These are phyloP conservation scores for Drosophila watanabei DNA, from an alignment of 1,140 invertebrate species.

Conservation along the genomic window DNA sequence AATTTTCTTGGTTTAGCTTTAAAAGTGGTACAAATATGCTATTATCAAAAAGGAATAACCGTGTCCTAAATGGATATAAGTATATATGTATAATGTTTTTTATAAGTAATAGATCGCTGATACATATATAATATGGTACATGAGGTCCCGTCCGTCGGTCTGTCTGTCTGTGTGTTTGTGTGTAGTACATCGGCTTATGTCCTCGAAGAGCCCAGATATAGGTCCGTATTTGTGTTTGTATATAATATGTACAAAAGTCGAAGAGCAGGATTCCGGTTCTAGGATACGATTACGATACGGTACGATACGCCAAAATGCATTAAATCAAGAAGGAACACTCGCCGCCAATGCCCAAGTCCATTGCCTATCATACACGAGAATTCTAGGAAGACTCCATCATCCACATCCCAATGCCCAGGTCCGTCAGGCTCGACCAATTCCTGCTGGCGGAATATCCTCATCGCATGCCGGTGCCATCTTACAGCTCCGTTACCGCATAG, in stretches of 20 bases:
- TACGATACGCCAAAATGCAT: conserved; percentile 41
- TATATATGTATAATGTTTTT: conserved; percentile 34
- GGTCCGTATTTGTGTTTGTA: conserved; percentile 26
- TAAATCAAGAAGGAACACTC: conserved; percentile 52
- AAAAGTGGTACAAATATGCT: conserved; percentile 71
- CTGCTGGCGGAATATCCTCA: conserved; percentile 1
- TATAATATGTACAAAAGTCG: conserved; percentile 73
- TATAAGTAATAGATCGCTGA: conserved; percentile 59
- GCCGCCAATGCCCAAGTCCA: conserved; percentile 23
- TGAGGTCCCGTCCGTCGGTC: conserved; percentile 22
- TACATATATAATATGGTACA: conserved; percentile 41
- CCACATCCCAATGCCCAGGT: conserved; percentile 3
- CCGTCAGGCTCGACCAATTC: conserved; percentile 25
- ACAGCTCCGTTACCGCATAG: conserved; percentile 85
- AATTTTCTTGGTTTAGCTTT: conserved; percentile 39
- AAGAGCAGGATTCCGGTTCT: conserved; percentile 48
- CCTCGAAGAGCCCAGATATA: conserved; percentile 21
- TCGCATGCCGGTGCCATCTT: conserved; percentile 33
- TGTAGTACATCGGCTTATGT: conserved; percentile 5
- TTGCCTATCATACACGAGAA: conserved; percentile 40
- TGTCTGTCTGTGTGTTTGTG: conserved; percentile 20
- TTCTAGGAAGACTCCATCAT: conserved; percentile 38
- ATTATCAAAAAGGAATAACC: conserved; percentile 75
- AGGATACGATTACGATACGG: conserved; percentile 44
- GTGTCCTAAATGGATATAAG: conserved; percentile 56